Evolutionary conservation across 2,888 invertebrate species (phyloP).

Genomic region (Tetramorium bicarinatum): DNA sequence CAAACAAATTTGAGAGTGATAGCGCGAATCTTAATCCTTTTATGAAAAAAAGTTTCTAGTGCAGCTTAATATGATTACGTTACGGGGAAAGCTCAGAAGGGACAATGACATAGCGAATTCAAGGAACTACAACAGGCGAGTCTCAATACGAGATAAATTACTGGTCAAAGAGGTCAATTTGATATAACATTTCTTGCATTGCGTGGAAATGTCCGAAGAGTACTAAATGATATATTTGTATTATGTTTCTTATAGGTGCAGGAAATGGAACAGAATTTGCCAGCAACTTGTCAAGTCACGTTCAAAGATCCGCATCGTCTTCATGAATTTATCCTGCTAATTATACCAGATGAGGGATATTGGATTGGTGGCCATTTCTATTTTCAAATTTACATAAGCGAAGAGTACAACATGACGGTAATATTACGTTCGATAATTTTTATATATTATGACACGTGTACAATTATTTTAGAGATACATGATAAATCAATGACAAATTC

Average conservation of each 20-base stretch:
- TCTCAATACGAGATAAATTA: conserved; percentile 93
- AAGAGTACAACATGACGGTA: conserved; percentile 98
- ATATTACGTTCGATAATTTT: conserved; percentile 83
- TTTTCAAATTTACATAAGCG: conserved; percentile 95
- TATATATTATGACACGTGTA: background rate
- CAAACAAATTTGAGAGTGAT: background rate
- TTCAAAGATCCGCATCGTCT: conserved; percentile 95
- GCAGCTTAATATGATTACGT: conserved; percentile 89
- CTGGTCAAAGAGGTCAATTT: conserved; percentile 91
- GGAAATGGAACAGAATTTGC: conserved; percentile 95
- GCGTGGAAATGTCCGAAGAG: background rate
- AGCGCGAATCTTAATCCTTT: background rate
- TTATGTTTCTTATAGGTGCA: conserved; percentile 86
- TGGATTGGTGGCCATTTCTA: conserved; percentile 96
- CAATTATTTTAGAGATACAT: background rate
- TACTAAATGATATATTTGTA: background rate
- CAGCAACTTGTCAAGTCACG: conserved; percentile 92
- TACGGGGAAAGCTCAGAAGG: conserved; percentile 91
- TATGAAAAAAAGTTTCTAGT: conserved; percentile 28
- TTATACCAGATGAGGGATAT: conserved; percentile 95
- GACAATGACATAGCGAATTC: conserved; percentile 87
- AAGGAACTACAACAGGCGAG: conserved; percentile 87
- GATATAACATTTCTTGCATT: conserved; percentile 12
- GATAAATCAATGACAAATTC: background rate
- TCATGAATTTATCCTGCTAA: conserved; percentile 92